A percentile compares a stretch with the other conserved stretches of the same genome.
These are phyloP conservation scores for Lota lota DNA, from an alignment of 2,113 vertebrate genomes.

Conservation along the genomic window DNA sequence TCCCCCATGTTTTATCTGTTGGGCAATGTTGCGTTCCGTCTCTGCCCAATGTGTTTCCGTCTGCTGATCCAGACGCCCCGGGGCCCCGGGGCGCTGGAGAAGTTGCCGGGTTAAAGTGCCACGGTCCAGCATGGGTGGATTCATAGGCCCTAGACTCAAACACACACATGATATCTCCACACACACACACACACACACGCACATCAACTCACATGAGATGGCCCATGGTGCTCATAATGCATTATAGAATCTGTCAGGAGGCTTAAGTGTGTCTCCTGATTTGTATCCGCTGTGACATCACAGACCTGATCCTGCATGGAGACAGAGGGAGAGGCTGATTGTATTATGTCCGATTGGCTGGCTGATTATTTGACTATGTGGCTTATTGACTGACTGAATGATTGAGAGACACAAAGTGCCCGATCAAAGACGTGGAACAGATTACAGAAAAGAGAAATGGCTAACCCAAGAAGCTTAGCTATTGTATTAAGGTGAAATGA, in stretches of 20 bases:
- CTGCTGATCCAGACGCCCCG: background rate
- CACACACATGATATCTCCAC: slow-evolving; percentile 30
- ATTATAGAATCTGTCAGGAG: slow-evolving; percentile 52
- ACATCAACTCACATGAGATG: slow-evolving; percentile 26
- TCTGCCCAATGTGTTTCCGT: background rate
- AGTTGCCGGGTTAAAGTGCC: slow-evolving; percentile 41
- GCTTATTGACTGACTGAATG: background rate
- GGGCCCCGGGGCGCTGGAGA: slow-evolving; percentile 18
- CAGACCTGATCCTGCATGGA: slow-evolving; percentile 27
- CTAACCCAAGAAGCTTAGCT: background rate
- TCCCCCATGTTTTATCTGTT: background rate
- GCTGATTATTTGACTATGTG: background rate
- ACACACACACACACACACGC: slow-evolving; percentile 22
- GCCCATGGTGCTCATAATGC: slow-evolving; percentile 39
- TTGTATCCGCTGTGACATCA: slow-evolving; percentile 33
- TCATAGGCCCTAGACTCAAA: slow-evolving; percentile 35
- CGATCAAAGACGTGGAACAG: background rate
- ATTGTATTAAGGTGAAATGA: slow-evolving; percentile 29
- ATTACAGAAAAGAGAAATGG: background rate
- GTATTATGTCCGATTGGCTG: background rate
- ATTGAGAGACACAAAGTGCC: background rate
- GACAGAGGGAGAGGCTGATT: slow-evolving; percentile 17
- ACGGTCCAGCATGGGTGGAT: slow-evolving; percentile 52
- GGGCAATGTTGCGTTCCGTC: background rate
- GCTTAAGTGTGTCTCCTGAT: slow-evolving; percentile 52